Evolutionary conservation across 2,888 invertebrate species (phyloP), one percentile per base, ranked within the genome.

Genomic region (Dicyrtomina minuta): DNA sequence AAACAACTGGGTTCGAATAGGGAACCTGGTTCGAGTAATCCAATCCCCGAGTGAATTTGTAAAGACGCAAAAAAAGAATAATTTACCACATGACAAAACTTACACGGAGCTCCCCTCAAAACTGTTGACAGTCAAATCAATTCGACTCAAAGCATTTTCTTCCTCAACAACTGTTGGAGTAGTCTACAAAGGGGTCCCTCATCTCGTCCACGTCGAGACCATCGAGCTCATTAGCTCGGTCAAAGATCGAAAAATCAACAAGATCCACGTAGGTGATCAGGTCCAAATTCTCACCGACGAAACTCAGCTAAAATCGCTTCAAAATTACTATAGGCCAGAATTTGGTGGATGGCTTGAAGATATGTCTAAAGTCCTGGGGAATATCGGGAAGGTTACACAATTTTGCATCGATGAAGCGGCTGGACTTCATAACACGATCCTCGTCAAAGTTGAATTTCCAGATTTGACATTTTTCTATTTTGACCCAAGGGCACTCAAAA

Each of bases 61-160:
- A 15, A 15, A 17, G 13, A n/a, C 17, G 15, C 66, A 66, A 41
- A 53, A 66, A 43, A 13, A 33, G 24, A 22, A 39, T 13, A 27
- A 58, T 20, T n/a, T 58, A 3, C 58, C 33, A 2, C 33, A 39
- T n/a, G 39, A 33, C 44, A 20, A 27, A 24, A 22, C 17, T 15
- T 49, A 61, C 24, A 12, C 24, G 1, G 62, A 61, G 10, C 15
- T 66, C 10, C 55, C 53, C 22, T 51, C 55, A 43, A 66, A 66
- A 26, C 43, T 26, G 6, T 55, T 39, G 1, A 22, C 33, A 2
- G 53, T 66, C 15, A 26, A 53, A 20, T 33, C 39, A 39, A 51
- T 66, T 43, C 66, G 51, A 12, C 66, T 66, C 1, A 33, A n/a
- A 33, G 58, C 58, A 1, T 58, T 58, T n/a, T 33, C 58, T 17